A percentile compares a stretch with the other conserved stretches of the same genome.
Evolutionary conservation across 2,113 vertebrate genomes (phyloP).

Genomic region (Vulpes ferrilata): DNA sequence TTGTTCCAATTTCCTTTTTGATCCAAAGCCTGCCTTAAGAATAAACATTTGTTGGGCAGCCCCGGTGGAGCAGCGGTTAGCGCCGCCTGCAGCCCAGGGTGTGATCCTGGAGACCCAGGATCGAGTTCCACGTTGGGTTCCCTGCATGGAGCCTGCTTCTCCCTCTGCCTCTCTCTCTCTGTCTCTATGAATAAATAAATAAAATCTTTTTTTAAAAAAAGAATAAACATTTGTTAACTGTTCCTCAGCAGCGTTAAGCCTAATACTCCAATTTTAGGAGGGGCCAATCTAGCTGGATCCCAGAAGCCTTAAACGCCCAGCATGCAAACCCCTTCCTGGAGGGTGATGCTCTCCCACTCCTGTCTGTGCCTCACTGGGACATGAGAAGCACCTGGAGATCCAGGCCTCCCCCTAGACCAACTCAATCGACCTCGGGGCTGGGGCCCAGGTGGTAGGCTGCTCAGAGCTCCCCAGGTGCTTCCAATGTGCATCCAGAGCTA

Average conservation of each 20-base stretch:
- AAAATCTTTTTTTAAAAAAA: no score
- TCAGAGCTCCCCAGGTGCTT: not conserved
- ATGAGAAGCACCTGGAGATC: not conserved
- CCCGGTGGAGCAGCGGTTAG: no score
- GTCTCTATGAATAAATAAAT: no score
- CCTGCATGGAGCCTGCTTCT: no score
- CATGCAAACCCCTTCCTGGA: not conserved
- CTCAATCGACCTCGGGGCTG: no score
- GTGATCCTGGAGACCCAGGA: no score
- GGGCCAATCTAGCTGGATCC: not conserved
- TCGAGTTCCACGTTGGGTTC: no score
- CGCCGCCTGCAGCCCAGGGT: no score
- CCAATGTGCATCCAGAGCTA: not conserved
- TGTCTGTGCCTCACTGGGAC: not conserved
- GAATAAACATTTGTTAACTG: not conserved
- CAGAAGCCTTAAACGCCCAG: not conserved
- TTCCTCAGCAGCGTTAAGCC: not conserved
- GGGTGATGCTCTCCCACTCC: no score
- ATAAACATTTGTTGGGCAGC: not conserved
- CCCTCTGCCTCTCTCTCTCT: no score
- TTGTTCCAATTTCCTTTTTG: not conserved
- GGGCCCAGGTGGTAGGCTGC: rapidly evolving
- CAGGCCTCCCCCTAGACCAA: rapidly evolving
- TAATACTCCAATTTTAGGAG: not conserved
- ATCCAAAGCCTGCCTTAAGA: not conserved